phyloP scores from a whole-genome alignment of 2,888 invertebrate genomes.

The Flabesymbios commensalis region DNA sequence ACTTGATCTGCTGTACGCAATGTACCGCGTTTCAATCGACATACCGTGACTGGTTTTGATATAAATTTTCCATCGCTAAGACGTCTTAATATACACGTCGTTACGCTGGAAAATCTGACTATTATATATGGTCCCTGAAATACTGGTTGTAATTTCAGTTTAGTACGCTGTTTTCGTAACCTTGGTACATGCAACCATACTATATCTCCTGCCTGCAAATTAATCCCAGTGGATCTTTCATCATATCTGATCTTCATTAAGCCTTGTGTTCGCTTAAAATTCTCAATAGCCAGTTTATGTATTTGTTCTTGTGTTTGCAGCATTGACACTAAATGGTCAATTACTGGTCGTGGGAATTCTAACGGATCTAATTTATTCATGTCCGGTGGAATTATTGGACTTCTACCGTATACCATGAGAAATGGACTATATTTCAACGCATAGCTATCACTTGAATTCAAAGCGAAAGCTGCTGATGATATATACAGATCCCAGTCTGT shows the following conservation, averaged over 20 bases:
- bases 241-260: not conserved
- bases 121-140: too few species aligned
- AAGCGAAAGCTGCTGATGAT: not conserved
- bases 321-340: not conserved
- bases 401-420: not conserved
- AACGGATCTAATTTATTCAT: not conserved
- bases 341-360: not conserved
- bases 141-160: not conserved
- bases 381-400: not conserved
- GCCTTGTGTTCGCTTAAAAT: not conserved
- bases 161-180: not conserved
- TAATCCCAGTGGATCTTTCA: too few species aligned
- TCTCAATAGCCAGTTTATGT: not conserved
- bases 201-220: not conserved
- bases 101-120: too few species aligned
- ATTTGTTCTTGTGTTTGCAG: too few species aligned
- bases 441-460: not conserved
- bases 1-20: too few species aligned
- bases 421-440: too few species aligned
- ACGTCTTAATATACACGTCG: too few species aligned
- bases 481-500: not conserved
- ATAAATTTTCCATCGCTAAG: too few species aligned
- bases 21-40: too few species aligned
- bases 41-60: too few species aligned
- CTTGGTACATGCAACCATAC: not conserved